Conservation (phyloP, 2,797 vertebrate species). For the Xiphophorus birchmanni region DNA sequence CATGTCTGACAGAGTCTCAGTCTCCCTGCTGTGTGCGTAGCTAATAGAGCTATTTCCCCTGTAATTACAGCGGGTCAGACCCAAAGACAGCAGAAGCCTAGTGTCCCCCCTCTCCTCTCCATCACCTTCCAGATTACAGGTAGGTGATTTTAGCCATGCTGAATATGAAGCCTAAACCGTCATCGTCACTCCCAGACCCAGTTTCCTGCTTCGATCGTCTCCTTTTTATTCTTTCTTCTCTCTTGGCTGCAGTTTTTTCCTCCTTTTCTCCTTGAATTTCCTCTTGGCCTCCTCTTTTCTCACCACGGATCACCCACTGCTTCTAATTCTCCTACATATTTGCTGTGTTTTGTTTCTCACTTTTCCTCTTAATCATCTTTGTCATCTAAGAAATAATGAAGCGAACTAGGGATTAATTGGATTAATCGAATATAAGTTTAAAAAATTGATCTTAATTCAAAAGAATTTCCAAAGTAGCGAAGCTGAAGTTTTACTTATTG, state of each 20-base stretch:
- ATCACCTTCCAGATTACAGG: conserved; percentile 93
- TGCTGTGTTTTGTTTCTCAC: neutral
- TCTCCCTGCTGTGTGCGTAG: conserved; percentile 57
- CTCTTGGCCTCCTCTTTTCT: neutral
- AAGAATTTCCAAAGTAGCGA: neutral
- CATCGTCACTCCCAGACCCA: neutral
- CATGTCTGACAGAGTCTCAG: conserved; percentile 40
- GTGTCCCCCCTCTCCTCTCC: conserved; percentile 87
- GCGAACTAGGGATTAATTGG: neutral
- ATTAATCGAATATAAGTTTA: neutral
- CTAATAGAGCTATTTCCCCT: conserved; percentile 83
- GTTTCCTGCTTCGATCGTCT: neutral
- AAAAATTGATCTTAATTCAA: neutral
- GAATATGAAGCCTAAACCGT: conserved; percentile 27
- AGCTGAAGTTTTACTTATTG: neutral
- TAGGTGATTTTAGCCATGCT: conserved; percentile 76
- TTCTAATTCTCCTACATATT: neutral
- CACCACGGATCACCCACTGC: neutral
- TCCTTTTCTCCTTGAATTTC: neutral
- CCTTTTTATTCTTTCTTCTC: neutral
- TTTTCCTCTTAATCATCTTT: neutral
- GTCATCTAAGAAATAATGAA: neutral
- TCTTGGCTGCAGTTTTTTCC: neutral
- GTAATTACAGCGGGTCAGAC: conserved; percentile 90
- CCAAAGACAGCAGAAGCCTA: conserved; percentile 86